These are phyloP conservation scores for Zoanthus gigantus DNA, from an alignment of 92 coral and sea anemone species.

Conservation along the genomic window DNA sequence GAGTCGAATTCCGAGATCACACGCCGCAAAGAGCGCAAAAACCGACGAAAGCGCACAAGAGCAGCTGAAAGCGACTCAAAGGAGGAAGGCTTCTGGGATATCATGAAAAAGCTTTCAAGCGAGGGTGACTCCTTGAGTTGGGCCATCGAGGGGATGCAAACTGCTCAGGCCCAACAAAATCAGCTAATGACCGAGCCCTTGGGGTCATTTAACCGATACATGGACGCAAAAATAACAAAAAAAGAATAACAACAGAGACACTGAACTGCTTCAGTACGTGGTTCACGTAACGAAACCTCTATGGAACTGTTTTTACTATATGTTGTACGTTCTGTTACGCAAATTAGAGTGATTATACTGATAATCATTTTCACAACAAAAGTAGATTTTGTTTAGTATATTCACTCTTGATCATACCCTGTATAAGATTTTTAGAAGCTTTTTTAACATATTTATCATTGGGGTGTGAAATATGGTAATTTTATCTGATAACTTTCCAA, in stretches of 20 bases:
- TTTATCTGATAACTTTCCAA: neutral
- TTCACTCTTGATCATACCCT: slow-evolving; percentile 66
- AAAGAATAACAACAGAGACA: slow-evolving; percentile 51
- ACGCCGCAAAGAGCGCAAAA: neutral
- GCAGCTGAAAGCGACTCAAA: slow-evolving; percentile 17
- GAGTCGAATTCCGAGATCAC: neutral
- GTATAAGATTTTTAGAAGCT: slow-evolving; percentile 60
- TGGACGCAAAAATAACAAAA: slow-evolving; percentile 44
- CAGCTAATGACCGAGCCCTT: slow-evolving; percentile 57
- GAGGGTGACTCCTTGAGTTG: slow-evolving; percentile 58
- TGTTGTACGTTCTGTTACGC: slow-evolving; percentile 58
- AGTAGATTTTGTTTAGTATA: slow-evolving; percentile 65
- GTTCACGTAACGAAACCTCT: slow-evolving; percentile 61
- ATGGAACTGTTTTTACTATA: slow-evolving; percentile 59
- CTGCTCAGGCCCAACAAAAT: slow-evolving; percentile 58
- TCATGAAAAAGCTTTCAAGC: slow-evolving; percentile 60
- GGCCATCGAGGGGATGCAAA: slow-evolving; percentile 68
- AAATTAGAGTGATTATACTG: slow-evolving; percentile 59
- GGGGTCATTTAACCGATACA: slow-evolving; percentile 57
- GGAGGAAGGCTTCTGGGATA: slow-evolving; percentile 66
- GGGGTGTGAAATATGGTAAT: slow-evolving; percentile 61
- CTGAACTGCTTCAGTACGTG: slow-evolving; percentile 57
- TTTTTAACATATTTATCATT: slow-evolving; percentile 44
- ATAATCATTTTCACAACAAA: slow-evolving; percentile 63
- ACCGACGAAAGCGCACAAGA: slow-evolving; percentile 47